These are phyloP conservation scores for Hesperophylax magnus DNA, from an alignment of 1,140 invertebrate species.

Conservation along the genomic window DNA sequence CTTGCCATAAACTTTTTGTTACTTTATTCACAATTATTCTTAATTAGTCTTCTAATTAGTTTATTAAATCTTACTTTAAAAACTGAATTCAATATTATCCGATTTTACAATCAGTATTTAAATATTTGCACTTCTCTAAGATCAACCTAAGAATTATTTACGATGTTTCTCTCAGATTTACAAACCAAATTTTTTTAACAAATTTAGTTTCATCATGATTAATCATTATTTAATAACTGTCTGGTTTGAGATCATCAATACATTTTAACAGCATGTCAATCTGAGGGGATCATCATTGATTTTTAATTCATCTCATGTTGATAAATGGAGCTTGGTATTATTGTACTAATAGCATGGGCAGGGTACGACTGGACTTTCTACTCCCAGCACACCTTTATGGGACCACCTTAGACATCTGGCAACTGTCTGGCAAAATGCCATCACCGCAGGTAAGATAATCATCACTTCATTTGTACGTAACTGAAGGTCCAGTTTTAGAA, in stretches of 20 bases:
- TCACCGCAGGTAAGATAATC: slow-evolving; percentile 47
- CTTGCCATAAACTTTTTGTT: not conserved
- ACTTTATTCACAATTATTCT: not conserved
- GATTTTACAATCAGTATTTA: not conserved
- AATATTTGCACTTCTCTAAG: not conserved
- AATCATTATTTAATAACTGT: slow-evolving; percentile 1
- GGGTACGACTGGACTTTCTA: slow-evolving; percentile 58
- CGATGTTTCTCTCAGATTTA: slow-evolving; percentile 46
- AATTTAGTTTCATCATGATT: not conserved
- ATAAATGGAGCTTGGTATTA: slow-evolving; percentile 57
- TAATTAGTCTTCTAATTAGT: not conserved
- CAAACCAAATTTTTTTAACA: not conserved
- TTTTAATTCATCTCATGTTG: slow-evolving; percentile 51
- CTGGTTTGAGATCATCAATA: slow-evolving; percentile 1
- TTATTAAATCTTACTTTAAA: not conserved
- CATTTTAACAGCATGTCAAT: slow-evolving; percentile 50
- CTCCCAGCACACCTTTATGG: slow-evolving; percentile 62
- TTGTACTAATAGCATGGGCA: slow-evolving; percentile 69
- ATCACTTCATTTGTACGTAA: not conserved
- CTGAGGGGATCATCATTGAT: slow-evolving; percentile 44
- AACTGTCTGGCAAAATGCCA: slow-evolving; percentile 60
- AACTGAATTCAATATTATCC: not conserved
- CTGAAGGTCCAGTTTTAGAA: no score
- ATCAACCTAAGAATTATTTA: slow-evolving; percentile 6
- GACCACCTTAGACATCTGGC: slow-evolving; percentile 63